A percentile compares a stretch with the other conserved stretches of the same genome.
Conservation (phyloP, 1,140 invertebrate species). For the Dolichoris vasculosae region DNA sequence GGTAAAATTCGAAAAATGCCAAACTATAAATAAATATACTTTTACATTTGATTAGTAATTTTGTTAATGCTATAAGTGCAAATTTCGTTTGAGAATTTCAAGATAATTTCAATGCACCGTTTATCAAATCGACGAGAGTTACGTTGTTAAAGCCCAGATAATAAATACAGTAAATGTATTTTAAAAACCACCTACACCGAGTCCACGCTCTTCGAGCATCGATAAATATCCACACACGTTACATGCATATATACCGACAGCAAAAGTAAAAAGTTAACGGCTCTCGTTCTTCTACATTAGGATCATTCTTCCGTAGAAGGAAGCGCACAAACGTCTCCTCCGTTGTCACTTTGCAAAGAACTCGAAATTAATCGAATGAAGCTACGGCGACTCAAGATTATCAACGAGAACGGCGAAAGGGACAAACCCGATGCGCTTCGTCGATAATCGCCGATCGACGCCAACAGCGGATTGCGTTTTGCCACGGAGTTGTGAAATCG, state of each 20-base stretch:
- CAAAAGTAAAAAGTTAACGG: background rate
- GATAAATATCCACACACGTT: background rate
- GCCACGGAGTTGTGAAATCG: background rate
- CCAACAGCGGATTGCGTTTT: too few species aligned
- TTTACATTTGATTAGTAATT: background rate
- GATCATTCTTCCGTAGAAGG: background rate
- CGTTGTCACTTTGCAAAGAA: background rate
- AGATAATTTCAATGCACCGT: background rate
- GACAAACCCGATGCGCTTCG: background rate
- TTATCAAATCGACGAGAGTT: background rate
- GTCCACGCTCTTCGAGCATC: background rate
- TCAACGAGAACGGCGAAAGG: conserved; percentile 10
- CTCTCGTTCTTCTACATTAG: background rate
- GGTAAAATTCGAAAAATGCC: background rate
- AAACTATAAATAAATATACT: background rate
- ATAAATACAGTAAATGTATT: background rate
- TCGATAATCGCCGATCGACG: conserved; percentile 1
- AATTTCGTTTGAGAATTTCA: background rate
- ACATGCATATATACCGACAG: background rate
- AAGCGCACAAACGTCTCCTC: background rate
- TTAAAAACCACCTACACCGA: background rate
- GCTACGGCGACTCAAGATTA: conserved; percentile 12
- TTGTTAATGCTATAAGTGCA: too few species aligned
- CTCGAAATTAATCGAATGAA: conserved; percentile 45
- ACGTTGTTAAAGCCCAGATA: background rate